Evolutionary conservation across 2,797 vertebrate species (phyloP), one percentile per base, ranked within the genome.

Genomic region (Heteromormyrus szaboi): DNA sequence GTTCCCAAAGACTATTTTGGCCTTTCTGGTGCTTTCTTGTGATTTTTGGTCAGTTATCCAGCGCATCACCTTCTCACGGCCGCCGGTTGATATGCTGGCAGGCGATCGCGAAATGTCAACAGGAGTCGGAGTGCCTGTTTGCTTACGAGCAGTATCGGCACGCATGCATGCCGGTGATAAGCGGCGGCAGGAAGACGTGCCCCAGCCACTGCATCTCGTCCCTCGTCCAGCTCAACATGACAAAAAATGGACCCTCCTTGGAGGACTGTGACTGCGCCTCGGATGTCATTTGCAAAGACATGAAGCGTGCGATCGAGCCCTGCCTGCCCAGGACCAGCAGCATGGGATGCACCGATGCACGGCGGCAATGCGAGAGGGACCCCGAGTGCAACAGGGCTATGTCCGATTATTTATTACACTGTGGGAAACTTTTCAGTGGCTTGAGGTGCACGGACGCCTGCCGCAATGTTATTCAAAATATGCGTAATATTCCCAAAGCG

Each of bases 201-300:
- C 98, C 98, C 25, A 99, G 98, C 93, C 98, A 99, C 94, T 99
- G 98, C 95, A 98, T 99, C 94, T 96, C 97, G 41, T 98, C 98
- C 0, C 96, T 99, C 1, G 96, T 99, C 89, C 98, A 99, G 94
- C 97, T 99, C 90, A 99, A 99, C 90, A 93, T 97, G 92, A 99
- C 98, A 85, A 95, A 95, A 90, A 96, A 93, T 91, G 98, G 98
- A 0, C 98, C 98, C 41, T 96, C 97, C 11, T 94, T 99, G 93
- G 98, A 99, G 94, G 97, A 98, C 93, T 99, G 98, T 94, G 97
- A 97, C 94, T 99, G 98, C 93, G 97, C 94, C 8, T 95, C 95
- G 88, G 98, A 99, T 59, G 91, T 94, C 59, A 51, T 93, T 48
- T 99, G 98, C 91, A 93, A 93, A 51, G 94, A 94, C 89, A 97